Percentiles rank a stretch among this genome's conserved stretches.
These are phyloP conservation scores for Linurgus olivaceus DNA, from an alignment of 2,797 vertebrate species.

Conservation along the genomic window DNA sequence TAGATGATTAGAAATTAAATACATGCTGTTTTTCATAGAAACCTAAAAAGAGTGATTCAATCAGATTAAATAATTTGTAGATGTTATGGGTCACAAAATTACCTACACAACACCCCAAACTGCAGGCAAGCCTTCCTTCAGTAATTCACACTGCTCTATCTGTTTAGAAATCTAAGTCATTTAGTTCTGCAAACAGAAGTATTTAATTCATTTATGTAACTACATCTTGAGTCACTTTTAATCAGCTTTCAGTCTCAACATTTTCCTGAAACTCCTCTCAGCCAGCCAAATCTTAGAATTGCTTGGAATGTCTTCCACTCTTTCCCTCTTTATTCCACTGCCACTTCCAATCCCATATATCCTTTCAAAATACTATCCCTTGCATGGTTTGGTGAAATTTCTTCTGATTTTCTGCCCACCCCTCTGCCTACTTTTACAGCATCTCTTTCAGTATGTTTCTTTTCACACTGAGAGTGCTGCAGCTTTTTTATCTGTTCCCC, in stretches of 20 bases:
- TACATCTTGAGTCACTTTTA: neutral
- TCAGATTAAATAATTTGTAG: neutral
- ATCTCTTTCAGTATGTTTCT: neutral
- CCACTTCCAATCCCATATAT: neutral
- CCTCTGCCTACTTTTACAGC: neutral
- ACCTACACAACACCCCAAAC: neutral
- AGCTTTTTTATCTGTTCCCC: neutral
- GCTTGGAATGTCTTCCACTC: neutral
- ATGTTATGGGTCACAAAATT: neutral
- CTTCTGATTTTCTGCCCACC: neutral
- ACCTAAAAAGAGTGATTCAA: neutral
- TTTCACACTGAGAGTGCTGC: neutral
- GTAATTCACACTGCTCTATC: neutral
- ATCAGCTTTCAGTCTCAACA: neutral
- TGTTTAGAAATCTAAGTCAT: neutral
- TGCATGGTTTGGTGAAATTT: neutral
- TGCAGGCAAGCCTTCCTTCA: neutral
- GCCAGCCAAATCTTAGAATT: neutral
- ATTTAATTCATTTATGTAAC: neutral
- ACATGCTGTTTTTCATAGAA: neutral
- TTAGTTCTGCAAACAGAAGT: neutral
- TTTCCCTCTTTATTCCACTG: neutral
- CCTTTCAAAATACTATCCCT: neutral
- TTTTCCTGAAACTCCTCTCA: neutral
- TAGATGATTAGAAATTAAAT: neutral